Evolutionary conservation across 1,140 invertebrate genomes (phyloP), one percentile per base, ranked within the genome.

Genomic region (Cydia strobilella): DNA sequence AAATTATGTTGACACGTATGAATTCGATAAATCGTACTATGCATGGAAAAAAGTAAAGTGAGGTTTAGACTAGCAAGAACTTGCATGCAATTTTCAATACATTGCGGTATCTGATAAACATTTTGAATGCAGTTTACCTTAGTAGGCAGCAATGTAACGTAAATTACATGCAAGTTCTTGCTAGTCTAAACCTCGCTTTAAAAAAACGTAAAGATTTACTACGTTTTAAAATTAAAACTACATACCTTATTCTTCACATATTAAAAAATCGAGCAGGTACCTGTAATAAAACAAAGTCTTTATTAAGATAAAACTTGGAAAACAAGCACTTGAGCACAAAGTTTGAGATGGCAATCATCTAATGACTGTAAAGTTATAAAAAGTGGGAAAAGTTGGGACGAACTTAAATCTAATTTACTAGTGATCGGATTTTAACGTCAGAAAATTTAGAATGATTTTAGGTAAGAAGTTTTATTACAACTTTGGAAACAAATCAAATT

Each of bases 361-460:
- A 66, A 66, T 66, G 13, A 66, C 63, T 66, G 20, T 66, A 66
- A 66, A 66, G 25, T n/a, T n/a, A 63, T 66, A 66, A 31, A 66
- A 66, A 31, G 54, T 59, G 54, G 54, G 54, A 23, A 59, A 59
- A 59, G 54, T 59, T 66, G 63, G 13, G 15, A 15, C 23, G 20
- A 23, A 63, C 9, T 63, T 20, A 66, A 66, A 13, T 66, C 27
- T 66, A 15, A 12, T 63, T 63, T 31, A 66, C 6, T 31, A 35
- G 65, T n/a, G 65, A 69, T 69, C 31, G 6, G 31, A 69, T 69
- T 69, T 39, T 6, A n/a, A 69, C 35, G 35, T 12, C 10, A 69
- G 31, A 69, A 23, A n/a, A 69, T 69, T 39, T 69, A 10, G 13
- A 1, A 25, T 31, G 25, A 35, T 15, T 15, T 66, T 66, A 23